Percentiles rank a stretch among this genome's conserved stretches.
These are phyloP conservation scores for Troglohyphantes excavatus DNA, from an alignment of 2,888 invertebrate species.

Conservation along the genomic window DNA sequence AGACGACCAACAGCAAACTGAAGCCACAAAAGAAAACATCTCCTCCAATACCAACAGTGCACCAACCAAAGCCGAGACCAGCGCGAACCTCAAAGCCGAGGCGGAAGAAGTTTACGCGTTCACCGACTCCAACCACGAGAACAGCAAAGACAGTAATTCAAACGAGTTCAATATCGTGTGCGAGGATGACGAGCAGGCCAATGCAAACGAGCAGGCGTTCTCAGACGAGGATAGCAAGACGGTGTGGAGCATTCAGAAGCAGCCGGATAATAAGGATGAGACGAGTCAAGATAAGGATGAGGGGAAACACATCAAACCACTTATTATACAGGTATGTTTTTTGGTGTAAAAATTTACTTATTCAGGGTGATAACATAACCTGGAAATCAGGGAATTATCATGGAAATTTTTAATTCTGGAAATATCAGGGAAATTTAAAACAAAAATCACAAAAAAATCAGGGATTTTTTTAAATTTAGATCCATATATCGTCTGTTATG, in stretches of 20 bases:
- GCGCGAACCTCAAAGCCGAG: slow-evolving; percentile 30
- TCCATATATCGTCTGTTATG: too few relatives aligned
- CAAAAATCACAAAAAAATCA: too few relatives aligned
- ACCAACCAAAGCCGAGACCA: slow-evolving; percentile 1
- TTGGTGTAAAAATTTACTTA: too few relatives aligned
- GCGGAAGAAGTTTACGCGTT: slow-evolving; percentile 66
- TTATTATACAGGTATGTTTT: slow-evolving; percentile 67
- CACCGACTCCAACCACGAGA: slow-evolving; percentile 75
- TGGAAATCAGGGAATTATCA: too few relatives aligned
- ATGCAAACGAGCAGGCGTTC: slow-evolving; percentile 44
- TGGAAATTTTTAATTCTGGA: too few relatives aligned
- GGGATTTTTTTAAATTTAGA: too few relatives aligned
- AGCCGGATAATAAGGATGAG: slow-evolving; percentile 69
- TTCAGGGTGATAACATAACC: too few relatives aligned
- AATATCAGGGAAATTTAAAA: too few relatives aligned
- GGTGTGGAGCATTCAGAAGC: slow-evolving; percentile 76
- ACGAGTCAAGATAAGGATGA: slow-evolving; percentile 69
- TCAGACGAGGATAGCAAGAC: slow-evolving; percentile 76
- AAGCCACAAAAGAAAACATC: background rate
- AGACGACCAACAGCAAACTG: slow-evolving; percentile 8
- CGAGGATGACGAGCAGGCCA: slow-evolving; percentile 39
- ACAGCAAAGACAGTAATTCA: slow-evolving; percentile 73
- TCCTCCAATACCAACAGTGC: background rate
- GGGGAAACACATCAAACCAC: slow-evolving; percentile 67
- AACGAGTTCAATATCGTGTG: slow-evolving; percentile 63